Base-by-base conservation (phyloP, 2,888 invertebrate genomes). In the Anaspis maculata region DNA sequence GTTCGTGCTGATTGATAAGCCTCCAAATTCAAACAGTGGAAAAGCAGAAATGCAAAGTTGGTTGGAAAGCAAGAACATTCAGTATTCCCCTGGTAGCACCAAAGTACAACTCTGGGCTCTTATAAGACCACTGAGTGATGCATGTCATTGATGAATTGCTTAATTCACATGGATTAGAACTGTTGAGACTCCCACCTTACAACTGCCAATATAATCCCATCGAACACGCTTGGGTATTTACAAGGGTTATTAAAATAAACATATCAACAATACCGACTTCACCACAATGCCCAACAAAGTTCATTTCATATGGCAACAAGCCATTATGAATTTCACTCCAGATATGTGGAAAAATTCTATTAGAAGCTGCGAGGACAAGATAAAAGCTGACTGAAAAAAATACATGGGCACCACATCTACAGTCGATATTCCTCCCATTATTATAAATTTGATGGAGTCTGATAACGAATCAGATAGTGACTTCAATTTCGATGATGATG, bases 21-120 rank as follows among this genome's bases (percentile, higher is more conserved):
- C 21, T 3, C 19, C 21, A 12, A 10, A 6, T 4, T 33, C 14
- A 31, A 10, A 3, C 10, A 11, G 10, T 10, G 15, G 19, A 12
- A 44, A 44, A 30, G 22, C 25, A 14, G 33, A 40, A 9, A 44
- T 45, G 37, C 32, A 32, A n/a, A 27, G 31, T 15, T 45, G 41
- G 45, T 22, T 45, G 12, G 10, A 14, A 10, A 26, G 30, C 4
- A 25, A 28, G 13, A 34, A 34, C 14, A 39, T 44, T 13, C 5
- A 11, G 2, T 36, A 32, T 27, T 25, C 36, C n/a, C n/a, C 22
- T 2, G 27, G 13, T 9, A 21, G 28, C 25, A 31, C 36, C 15
- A 47, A 45, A 28, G 27, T 30, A 21, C 16, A 33, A 25, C 10
- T 35, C 13, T 31, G n/a, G 12, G 25, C 9, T 11, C 9, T 34